Evolutionary conservation across 2,113 vertebrate species (phyloP).

Genomic region (Scatophagus argus): DNA sequence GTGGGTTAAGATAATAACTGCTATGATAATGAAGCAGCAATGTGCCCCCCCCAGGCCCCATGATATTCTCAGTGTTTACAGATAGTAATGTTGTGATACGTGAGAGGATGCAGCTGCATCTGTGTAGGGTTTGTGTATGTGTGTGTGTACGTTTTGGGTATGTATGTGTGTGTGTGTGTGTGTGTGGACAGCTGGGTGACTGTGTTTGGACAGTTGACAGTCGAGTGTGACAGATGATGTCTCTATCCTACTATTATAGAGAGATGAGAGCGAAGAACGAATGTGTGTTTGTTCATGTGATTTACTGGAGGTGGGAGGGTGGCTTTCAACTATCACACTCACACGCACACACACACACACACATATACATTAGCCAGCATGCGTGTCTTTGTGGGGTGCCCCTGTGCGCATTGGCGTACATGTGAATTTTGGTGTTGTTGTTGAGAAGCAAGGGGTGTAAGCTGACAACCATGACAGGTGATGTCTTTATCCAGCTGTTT

Average conservation of each 20-base stretch:
- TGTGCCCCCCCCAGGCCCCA: conserved; percentile 66
- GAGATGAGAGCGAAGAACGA: conserved; percentile 68
- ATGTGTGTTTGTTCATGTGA: conserved; percentile 68
- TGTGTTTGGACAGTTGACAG: conserved; percentile 73
- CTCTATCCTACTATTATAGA: conserved; percentile 72
- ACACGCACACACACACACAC: conserved; percentile 3
- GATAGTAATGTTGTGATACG: conserved; percentile 44
- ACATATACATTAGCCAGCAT: conserved; percentile 5
- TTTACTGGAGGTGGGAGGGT: conserved; percentile 66
- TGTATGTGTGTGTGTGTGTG: neutral
- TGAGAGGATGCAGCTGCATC: neutral
- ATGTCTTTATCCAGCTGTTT: conserved; percentile 84
- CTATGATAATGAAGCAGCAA: conserved; percentile 76
- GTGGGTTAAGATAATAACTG: conserved; percentile 77
- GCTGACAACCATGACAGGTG: conserved; percentile 81
- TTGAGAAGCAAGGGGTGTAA: conserved; percentile 51
- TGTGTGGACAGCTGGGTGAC: conserved; percentile 57
- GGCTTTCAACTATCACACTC: conserved; percentile 14
- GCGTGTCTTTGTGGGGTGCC: neutral
- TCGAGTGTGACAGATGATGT: conserved; percentile 72
- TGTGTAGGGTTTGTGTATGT: neutral
- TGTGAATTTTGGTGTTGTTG: conserved; percentile 51
- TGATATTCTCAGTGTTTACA: conserved; percentile 77
- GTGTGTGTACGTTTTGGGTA: neutral
- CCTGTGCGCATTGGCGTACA: conserved; percentile 25